Evolutionary conservation across 1,140 invertebrate species (phyloP).

Genomic region (Megalonaias nervosa): DNA sequence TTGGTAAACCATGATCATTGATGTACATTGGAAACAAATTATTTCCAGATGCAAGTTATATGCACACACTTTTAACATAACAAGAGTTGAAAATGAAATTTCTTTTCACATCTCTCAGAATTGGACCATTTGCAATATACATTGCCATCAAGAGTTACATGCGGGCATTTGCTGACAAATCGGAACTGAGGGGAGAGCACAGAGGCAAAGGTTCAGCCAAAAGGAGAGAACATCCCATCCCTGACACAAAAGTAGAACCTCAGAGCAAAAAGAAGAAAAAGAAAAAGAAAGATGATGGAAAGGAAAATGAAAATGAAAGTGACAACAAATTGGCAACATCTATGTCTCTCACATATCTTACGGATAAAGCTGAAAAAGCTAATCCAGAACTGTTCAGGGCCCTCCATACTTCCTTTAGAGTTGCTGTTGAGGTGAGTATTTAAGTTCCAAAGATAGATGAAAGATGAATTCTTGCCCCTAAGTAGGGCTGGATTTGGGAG

Average conservation of each 20-base stretch:
- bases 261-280: slow-evolving; percentile 26
- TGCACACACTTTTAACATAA: too few relatives aligned
- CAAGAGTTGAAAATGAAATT: too few relatives aligned
- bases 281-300: slow-evolving; percentile 22
- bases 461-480: too few relatives aligned
- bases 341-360: background rate
- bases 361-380: slow-evolving; percentile 19
- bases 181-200: background rate
- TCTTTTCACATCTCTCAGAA: slow-evolving; percentile 3
- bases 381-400: slow-evolving; percentile 27
- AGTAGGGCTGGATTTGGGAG: too few relatives aligned
- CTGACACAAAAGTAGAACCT: background rate
- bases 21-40: too few relatives aligned
- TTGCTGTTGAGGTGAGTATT: slow-evolving; percentile 24
- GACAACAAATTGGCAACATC: too few relatives aligned
- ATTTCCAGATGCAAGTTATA: too few relatives aligned
- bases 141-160: slow-evolving; percentile 27
- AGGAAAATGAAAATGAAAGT: too few relatives aligned
- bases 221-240: background rate
- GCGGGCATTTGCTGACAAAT: slow-evolving; percentile 9
- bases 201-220: background rate
- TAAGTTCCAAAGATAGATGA: too few relatives aligned
- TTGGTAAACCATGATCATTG: too few relatives aligned
- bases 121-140: slow-evolving; percentile 32
- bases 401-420: slow-evolving; percentile 17